Conservation (phyloP, 1,140 invertebrate species). For the Drosophila ercepeae region DNA sequence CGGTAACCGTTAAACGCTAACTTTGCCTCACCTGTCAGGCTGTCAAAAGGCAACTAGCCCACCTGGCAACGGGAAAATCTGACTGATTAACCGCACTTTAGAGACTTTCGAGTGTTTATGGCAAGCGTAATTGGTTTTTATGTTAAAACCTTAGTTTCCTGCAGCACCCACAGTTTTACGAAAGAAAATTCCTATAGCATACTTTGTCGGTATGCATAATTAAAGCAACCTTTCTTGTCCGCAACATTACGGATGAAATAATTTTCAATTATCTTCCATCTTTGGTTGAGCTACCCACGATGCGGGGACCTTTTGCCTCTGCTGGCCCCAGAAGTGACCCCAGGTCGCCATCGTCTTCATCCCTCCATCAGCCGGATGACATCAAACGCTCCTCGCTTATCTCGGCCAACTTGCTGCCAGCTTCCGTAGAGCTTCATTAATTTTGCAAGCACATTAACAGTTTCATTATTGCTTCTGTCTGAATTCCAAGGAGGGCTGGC, state of each 20-base stretch:
- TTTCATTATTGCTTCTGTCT: conserved; percentile 68
- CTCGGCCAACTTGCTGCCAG: conserved; percentile 31
- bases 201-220: conserved; percentile 14
- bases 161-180: too few species aligned
- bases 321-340: conserved; percentile 3
- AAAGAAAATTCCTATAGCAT: neutral
- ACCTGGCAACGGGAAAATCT: conserved; percentile 28
- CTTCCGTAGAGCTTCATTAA: conserved; percentile 52
- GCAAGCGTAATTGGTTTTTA: too few species aligned
- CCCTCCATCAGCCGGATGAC: conserved; percentile 9
- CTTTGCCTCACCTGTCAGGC: conserved; percentile 29
- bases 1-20: conserved; percentile 21
- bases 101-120: conserved; percentile 7
- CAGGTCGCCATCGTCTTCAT: too few species aligned
- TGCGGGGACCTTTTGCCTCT: neutral
- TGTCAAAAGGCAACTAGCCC: conserved; percentile 30
- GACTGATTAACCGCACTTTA: conserved; percentile 28
- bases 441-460: conserved; percentile 68
- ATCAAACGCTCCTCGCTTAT: conserved; percentile 18
- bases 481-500: conserved; percentile 19
- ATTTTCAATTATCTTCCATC: conserved; percentile 37
- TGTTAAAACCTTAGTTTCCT: neutral
- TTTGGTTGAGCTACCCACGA: conserved; percentile 7
- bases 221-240: conserved; percentile 22
- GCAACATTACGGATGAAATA: conserved; percentile 26